Evolutionary conservation across 2,113 vertebrate genomes (phyloP), one percentile per base, ranked within the genome.

Genomic region (Poeciliopsis occidentalis): DNA sequence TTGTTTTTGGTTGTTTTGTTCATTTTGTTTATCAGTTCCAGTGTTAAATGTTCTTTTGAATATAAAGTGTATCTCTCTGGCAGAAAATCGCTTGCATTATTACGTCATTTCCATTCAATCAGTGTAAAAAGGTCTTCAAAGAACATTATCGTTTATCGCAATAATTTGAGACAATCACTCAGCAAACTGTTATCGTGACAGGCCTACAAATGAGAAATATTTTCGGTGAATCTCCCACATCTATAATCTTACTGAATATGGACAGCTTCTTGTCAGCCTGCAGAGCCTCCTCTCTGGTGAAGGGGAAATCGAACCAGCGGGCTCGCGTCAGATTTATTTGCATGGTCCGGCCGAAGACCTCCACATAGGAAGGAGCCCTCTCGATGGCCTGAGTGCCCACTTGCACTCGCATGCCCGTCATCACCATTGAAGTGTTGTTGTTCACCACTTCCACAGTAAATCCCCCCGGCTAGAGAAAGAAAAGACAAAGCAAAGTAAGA

Each of bases 371-470:
- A 0, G 98, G 97, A 0, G 97, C 97, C 3, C 98, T 84, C 86
- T 99, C 98, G 0, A 99, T 95, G 3, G 97, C 98, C 82, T 99
- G 98, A 0, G 97, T 97, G 82, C 98, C 98, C 0, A 98, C 96
- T 93, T 99, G 98, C 79, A 99, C 96, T 54, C 98, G 90, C 97
- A 99, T 98, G 71, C 98, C 98, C 0, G 98, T 99, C 97, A 99
- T 99, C 91, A 99, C 98, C 98, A 99, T 99, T 0, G 97, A 97
- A 85, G 93, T 97, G 92, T 97, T 99, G 87, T 98, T 99, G 94
- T 99, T 99, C 0, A 95, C 96, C 1, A 97, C 96, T 67, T 99
- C 98, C 0, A 99, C 94, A 15, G 97, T 97, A 90, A 99, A 99
- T 77, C 98, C 98, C 0, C 97, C 98, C 1, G 98, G 97, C 98